Percentiles rank a stretch among this genome's conserved stretches.
Evolutionary conservation across 2,113 vertebrate species (phyloP).

Genomic region (Sus scrofa): DNA sequence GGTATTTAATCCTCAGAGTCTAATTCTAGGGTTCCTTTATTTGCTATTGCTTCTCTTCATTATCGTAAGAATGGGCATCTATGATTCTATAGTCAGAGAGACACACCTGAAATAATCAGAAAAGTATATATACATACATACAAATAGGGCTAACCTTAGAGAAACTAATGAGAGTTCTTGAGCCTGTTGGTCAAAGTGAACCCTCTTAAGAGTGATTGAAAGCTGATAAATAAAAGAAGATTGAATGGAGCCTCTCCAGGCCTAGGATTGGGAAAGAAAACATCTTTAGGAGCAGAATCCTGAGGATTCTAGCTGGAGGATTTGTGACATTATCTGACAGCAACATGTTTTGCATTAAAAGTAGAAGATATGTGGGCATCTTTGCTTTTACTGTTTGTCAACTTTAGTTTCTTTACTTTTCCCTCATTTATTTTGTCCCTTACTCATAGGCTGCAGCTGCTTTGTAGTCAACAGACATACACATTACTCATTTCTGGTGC

Average conservation of each 20-base stretch:
- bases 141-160: background rate
- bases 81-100: background rate
- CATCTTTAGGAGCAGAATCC: background rate
- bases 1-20: background rate
- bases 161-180: background rate
- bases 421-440: background rate
- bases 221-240: conserved; percentile 8
- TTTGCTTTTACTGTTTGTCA: conserved; percentile 14
- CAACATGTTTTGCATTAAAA: background rate
- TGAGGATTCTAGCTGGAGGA: background rate
- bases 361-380: background rate
- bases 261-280: background rate
- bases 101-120: background rate
- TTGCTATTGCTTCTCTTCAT: background rate
- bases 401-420: background rate
- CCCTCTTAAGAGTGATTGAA: conserved; percentile 41
- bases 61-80: background rate
- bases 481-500: background rate
- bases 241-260: background rate
- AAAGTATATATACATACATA: background rate
- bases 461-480: background rate
- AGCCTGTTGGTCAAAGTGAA: conserved; percentile 38
- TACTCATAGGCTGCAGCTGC: background rate
- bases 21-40: background rate
- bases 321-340: background rate